phyloP scores from a whole-genome alignment of 1,140 invertebrate species.

The Drosophila watanabei region DNA sequence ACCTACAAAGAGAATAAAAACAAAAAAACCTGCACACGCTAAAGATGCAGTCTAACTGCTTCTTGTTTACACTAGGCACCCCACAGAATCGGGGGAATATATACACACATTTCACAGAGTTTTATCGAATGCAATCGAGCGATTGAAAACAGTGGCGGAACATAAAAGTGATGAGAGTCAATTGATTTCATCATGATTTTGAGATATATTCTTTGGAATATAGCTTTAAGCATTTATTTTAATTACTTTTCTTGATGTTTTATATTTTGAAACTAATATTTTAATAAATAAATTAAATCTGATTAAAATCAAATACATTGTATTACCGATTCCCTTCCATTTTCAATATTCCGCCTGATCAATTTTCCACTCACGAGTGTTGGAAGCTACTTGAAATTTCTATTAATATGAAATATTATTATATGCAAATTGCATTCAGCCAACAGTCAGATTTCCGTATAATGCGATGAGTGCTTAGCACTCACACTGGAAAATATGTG shows the following conservation, averaged over 20 bases:
- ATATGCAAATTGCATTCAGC: constrained; percentile 60
- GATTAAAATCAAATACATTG: not conserved
- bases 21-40: constrained; percentile 12
- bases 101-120: constrained; percentile 10
- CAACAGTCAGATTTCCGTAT: constrained; percentile 45
- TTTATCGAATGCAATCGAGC: constrained; percentile 42
- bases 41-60: constrained; percentile 45
- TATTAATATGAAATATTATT: constrained; percentile 58
- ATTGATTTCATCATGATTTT: constrained; percentile 12
- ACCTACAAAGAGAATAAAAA: constrained; percentile 48
- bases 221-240: not conserved
- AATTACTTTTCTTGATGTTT: not conserved
- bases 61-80: constrained; percentile 54
- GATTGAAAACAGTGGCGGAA: constrained; percentile 46
- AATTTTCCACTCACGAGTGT: constrained; percentile 26
- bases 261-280: not conserved
- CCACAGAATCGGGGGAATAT: constrained; percentile 10
- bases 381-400: constrained; percentile 47
- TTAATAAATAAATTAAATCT: not conserved
- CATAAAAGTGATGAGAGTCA: constrained; percentile 45
- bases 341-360: constrained; percentile 5
- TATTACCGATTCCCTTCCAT: not conserved
- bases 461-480: constrained; percentile 26
- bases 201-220: not conserved
- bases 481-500: constrained; percentile 18